Percentiles rank a stretch among this genome's conserved stretches.
Conservation (phyloP, 2,888 invertebrate species). For the Cheilosia variabilis region DNA sequence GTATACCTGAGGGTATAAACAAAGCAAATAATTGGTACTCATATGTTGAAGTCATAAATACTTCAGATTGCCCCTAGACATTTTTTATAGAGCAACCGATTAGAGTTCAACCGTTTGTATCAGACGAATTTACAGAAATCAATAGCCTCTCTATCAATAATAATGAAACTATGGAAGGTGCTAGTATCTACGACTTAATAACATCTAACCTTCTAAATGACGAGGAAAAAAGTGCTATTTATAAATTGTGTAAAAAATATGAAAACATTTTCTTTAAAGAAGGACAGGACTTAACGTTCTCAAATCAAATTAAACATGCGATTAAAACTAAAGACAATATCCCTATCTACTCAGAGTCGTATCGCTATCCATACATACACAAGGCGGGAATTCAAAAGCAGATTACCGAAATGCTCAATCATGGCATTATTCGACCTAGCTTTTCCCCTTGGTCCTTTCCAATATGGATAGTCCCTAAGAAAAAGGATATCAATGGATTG, state of each 20-base stretch:
- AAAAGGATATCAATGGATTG: too few relatives aligned
- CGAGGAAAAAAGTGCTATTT: slow-evolving; percentile 19
- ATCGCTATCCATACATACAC: slow-evolving; percentile 79
- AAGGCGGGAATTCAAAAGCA: slow-evolving; percentile 78
- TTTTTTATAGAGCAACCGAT: not conserved
- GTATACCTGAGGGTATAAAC: slow-evolving; percentile 52
- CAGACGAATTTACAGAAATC: slow-evolving; percentile 9
- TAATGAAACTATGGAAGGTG: not conserved
- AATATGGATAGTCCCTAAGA: too few relatives aligned
- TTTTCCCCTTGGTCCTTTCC: slow-evolving; percentile 32
- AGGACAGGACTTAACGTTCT: slow-evolving; percentile 43
- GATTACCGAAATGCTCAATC: slow-evolving; percentile 78
- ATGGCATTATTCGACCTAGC: slow-evolving; percentile 69
- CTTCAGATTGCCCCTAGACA: not conserved
- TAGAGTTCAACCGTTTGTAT: not conserved
- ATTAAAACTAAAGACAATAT: slow-evolving; percentile 56
- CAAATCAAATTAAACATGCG: slow-evolving; percentile 54
- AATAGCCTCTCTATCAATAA: slow-evolving; percentile 14
- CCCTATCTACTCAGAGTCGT: slow-evolving; percentile 77
- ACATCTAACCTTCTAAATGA: slow-evolving; percentile 3
- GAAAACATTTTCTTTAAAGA: slow-evolving; percentile 52
- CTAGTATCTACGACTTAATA: slow-evolving; percentile 1
- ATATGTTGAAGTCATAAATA: slow-evolving; percentile 40
- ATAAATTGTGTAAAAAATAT: slow-evolving; percentile 12
- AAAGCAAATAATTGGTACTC: slow-evolving; percentile 44